Percentiles rank a stretch among this genome's conserved stretches.
These are phyloP conservation scores for Macrosoma leucophasiata DNA, from an alignment of 2,888 invertebrate genomes.

Conservation along the genomic window DNA sequence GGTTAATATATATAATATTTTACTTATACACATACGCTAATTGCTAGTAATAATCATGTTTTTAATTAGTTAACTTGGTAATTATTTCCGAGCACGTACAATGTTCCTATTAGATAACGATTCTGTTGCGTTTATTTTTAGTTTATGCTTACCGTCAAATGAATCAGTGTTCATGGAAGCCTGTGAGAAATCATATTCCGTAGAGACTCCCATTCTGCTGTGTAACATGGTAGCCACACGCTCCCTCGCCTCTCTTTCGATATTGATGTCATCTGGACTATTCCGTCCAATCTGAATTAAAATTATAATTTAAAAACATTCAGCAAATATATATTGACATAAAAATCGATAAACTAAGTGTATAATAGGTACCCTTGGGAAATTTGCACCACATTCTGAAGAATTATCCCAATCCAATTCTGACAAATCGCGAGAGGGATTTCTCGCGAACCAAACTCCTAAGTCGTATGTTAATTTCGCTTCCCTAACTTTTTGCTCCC, in stretches of 20 bases:
- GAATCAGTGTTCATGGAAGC: conserved; percentile 42
- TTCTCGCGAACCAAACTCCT: conserved; percentile 38
- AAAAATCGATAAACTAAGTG: no score
- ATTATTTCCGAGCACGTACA: no score
- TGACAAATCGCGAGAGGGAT: conserved; percentile 41
- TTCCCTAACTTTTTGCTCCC: conserved; percentile 84
- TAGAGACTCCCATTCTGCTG: conserved; percentile 37
- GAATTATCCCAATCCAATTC: conserved; percentile 44
- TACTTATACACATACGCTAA: no score
- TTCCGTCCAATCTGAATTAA: not conserved
- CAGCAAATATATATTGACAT: no score
- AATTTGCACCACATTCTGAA: conserved; percentile 37
- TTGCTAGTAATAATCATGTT: no score
- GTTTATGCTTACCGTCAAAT: conserved; percentile 41
- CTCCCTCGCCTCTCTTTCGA: conserved; percentile 50
- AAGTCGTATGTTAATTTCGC: conserved; percentile 81
- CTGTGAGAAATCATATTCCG: conserved; percentile 40
- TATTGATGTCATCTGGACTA: conserved; percentile 38
- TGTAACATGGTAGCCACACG: conserved; percentile 52
- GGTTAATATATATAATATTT: no score
- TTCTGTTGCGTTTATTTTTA: no score
- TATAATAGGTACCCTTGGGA: no score
- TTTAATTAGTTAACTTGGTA: no score
- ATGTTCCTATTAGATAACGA: no score
- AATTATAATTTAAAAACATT: no score